Conservation (phyloP, 2,113 vertebrate genomes). For the Cyprinus carpio region DNA sequence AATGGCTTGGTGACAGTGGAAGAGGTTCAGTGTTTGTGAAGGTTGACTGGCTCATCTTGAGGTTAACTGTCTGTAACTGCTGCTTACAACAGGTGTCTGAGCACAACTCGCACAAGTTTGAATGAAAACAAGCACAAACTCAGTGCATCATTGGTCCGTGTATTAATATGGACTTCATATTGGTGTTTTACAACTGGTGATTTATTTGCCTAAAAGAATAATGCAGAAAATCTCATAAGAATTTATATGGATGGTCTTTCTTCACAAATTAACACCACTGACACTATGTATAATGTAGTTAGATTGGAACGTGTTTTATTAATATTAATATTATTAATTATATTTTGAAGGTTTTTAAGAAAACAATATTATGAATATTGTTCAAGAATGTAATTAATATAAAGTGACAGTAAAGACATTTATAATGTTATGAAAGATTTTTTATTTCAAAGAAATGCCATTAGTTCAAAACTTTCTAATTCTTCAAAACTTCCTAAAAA, state of each 20-base stretch:
- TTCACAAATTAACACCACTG: neutral
- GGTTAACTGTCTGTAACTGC: slow-evolving; percentile 79
- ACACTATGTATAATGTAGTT: neutral
- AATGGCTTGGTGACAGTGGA: slow-evolving; percentile 58
- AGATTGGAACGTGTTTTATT: neutral
- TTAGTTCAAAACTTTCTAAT: neutral
- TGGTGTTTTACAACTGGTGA: neutral
- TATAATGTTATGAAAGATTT: neutral
- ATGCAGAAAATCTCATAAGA: neutral
- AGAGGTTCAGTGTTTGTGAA: slow-evolving; percentile 63
- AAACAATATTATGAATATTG: too few relatives aligned
- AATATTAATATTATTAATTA: neutral
- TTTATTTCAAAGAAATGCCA: neutral
- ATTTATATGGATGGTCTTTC: neutral
- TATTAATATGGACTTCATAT: neutral
- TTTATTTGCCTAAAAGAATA: neutral
- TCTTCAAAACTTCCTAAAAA: too few relatives aligned
- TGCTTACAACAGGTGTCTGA: slow-evolving; percentile 70
- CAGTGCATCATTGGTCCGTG: neutral
- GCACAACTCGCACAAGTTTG: slow-evolving; percentile 27
- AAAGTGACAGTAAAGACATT: neutral
- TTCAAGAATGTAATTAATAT: neutral
- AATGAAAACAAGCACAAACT: slow-evolving; percentile 47
- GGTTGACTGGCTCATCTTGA: slow-evolving; percentile 73
- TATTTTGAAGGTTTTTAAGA: too few relatives aligned